A percentile compares a stretch with the other conserved stretches of the same genome.
Conservation (phyloP, 2,888 invertebrate genomes). For the Ormia ochracea region DNA sequence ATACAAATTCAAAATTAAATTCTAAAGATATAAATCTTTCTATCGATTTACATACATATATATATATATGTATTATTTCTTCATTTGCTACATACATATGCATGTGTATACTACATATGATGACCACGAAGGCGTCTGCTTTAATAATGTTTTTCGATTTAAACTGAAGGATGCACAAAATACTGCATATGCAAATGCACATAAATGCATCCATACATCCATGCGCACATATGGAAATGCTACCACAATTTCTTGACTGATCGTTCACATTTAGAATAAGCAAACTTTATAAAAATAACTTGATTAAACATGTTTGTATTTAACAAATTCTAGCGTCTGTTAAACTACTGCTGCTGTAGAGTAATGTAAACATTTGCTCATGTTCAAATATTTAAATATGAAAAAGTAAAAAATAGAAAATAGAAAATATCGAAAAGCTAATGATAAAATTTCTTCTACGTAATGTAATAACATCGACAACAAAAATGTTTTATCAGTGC, state of each 20-base stretch:
- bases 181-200: neutral
- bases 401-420: neutral
- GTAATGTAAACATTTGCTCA: constrained; percentile 25
- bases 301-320: constrained; percentile 19
- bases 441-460: neutral
- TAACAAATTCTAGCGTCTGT: constrained; percentile 7
- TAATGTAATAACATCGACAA: neutral
- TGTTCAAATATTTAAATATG: constrained; percentile 17
- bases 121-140: neutral
- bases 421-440: neutral
- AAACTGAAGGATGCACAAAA: neutral
- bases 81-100: too few relatives aligned
- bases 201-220: too few relatives aligned
- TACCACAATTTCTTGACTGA: too few relatives aligned
- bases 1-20: neutral
- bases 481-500: neutral
- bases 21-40: neutral
- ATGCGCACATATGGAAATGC: too few relatives aligned
- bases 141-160: neutral
- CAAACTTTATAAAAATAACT: neutral
- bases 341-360: neutral
- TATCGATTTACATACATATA: too few relatives aligned
- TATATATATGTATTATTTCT: too few relatives aligned
- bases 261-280: neutral
- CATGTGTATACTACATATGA: too few relatives aligned